Evolutionary conservation across 2,797 vertebrate species (phyloP).

Genomic region (Rhinichthys osculus): DNA sequence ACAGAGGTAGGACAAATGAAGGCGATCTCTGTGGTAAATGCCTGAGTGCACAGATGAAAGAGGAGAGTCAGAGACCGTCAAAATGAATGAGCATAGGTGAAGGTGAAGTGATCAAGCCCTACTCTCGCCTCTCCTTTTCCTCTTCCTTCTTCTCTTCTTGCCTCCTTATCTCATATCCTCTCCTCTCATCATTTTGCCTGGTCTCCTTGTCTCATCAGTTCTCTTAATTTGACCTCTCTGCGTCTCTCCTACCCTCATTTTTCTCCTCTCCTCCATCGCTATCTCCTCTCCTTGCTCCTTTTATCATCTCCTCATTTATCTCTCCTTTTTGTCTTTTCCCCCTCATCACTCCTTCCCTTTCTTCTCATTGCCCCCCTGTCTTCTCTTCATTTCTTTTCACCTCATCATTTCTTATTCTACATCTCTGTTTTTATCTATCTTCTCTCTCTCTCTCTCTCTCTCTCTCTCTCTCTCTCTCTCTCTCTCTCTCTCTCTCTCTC

Average conservation of each 20-base stretch:
- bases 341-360: background rate
- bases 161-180: background rate
- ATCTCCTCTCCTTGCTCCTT: background rate
- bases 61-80: conserved; percentile 4
- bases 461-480: no score
- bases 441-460: background rate
- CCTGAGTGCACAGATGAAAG: conserved; percentile 58
- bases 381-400: background rate
- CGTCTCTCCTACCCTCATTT: background rate
- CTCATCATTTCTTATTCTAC: background rate
- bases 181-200: background rate
- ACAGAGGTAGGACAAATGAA: conserved; percentile 40
- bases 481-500: background rate
- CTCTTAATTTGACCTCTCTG: background rate
- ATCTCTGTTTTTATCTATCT: background rate
- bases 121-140: background rate
- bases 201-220: background rate
- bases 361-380: background rate
- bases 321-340: background rate
- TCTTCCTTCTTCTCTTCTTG: background rate
- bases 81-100: conserved; percentile 29
- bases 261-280: background rate
- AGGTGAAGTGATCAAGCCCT: conserved; percentile 17
- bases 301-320: background rate
- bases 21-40: conserved; percentile 58